These are phyloP conservation scores for Trichoplusia ni DNA, from an alignment of 1,140 invertebrate genomes.

Conservation along the genomic window DNA sequence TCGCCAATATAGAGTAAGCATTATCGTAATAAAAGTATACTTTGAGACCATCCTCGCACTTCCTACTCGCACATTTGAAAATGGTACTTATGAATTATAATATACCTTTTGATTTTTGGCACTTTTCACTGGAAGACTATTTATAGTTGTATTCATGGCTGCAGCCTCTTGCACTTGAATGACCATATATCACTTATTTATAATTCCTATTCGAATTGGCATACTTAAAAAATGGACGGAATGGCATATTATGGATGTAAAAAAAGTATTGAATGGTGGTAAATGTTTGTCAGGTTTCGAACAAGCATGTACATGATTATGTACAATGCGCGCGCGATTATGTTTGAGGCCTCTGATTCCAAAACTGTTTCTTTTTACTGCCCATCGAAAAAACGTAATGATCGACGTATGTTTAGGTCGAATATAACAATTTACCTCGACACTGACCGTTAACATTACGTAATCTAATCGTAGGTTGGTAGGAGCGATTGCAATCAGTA, in stretches of 20 bases:
- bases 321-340: slow-evolving; percentile 22
- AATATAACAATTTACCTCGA: neutral
- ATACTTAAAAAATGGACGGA: neutral
- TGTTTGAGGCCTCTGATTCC: neutral
- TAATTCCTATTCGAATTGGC: neutral
- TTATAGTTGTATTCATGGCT: slow-evolving; percentile 13
- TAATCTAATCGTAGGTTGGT: neutral
- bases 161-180: neutral
- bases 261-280: no score
- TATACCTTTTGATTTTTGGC: slow-evolving; percentile 20
- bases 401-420: neutral
- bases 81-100: neutral
- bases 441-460: neutral
- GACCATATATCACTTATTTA: neutral
- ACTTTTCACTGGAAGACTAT: slow-evolving; percentile 23
- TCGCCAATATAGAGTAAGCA: slow-evolving; percentile 79
- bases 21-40: slow-evolving; percentile 37
- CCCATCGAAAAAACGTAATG: neutral
- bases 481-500: neutral
- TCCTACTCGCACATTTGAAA: slow-evolving; percentile 21
- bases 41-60: slow-evolving; percentile 33
- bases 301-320: neutral
- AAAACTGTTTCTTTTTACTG: neutral
- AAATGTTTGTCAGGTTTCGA: neutral
- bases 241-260: neutral